Percentiles rank a stretch among this genome's conserved stretches.
phyloP scores from a whole-genome alignment of 2,888 invertebrate genomes.

The Terebella lapidaria region DNA sequence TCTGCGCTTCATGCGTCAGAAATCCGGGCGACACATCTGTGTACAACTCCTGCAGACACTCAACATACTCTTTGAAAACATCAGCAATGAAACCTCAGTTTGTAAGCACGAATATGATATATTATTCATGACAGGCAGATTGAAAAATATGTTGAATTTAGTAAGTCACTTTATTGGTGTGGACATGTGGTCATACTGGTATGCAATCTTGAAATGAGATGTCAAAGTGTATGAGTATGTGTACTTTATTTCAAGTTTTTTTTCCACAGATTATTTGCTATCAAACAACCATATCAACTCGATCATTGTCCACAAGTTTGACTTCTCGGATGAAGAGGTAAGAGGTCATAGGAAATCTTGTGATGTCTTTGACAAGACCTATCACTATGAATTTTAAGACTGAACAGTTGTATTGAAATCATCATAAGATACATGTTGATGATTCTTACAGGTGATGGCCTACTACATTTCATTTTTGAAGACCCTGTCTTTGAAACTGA shows the following conservation, averaged over 20 bases:
- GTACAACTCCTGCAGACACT: constrained; percentile 95
- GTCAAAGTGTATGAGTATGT: too few species aligned
- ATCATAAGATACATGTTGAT: neutral
- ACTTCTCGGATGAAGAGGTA: constrained; percentile 97
- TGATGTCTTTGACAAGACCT: too few species aligned
- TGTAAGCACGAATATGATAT: constrained; percentile 78
- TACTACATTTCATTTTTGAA: constrained; percentile 99
- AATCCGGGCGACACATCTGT: constrained; percentile 94
- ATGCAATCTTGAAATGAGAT: too few species aligned
- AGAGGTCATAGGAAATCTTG: too few species aligned
- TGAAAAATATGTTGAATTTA: too few species aligned
- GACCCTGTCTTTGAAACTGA: constrained; percentile 93
- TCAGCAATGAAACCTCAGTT: constrained; percentile 94
- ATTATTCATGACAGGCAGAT: too few species aligned
- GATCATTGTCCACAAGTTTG: constrained; percentile 98
- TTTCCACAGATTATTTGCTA: constrained; percentile 96
- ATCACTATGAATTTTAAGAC: too few species aligned
- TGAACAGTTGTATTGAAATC: too few species aligned
- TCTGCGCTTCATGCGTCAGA: constrained; percentile 93
- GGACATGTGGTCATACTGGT: too few species aligned
- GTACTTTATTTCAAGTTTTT: too few species aligned
- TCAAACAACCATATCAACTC: constrained; percentile 99
- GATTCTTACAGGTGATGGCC: constrained; percentile 69
- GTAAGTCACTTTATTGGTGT: too few species aligned
- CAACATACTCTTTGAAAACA: constrained; percentile 98